These are phyloP conservation scores for Drosophila grimshawi DNA, from an alignment of 1,140 invertebrate genomes.

Conservation along the genomic window DNA sequence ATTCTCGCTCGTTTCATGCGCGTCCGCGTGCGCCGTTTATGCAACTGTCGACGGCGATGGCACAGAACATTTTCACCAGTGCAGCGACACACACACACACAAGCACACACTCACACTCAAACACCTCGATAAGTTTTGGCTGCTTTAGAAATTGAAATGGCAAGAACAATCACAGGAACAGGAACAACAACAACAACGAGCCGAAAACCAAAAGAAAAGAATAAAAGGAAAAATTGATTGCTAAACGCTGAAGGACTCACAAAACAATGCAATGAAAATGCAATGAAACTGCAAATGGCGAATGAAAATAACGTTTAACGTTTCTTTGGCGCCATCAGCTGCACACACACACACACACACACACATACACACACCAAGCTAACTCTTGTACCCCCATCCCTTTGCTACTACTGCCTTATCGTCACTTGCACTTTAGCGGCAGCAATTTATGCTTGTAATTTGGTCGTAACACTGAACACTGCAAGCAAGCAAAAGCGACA, in stretches of 20 bases:
- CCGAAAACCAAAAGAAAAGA: not conserved
- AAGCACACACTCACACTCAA: slow-evolving; percentile 11
- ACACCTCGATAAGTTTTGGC: slow-evolving; percentile 42
- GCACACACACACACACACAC: not conserved
- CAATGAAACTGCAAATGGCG: slow-evolving; percentile 53
- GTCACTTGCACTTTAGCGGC: slow-evolving; percentile 49
- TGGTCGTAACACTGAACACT: slow-evolving; percentile 6
- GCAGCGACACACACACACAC: slow-evolving; percentile 35
- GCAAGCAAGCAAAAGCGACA: not conserved
- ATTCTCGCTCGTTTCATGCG: slow-evolving; percentile 45
- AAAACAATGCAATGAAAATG: slow-evolving; percentile 59
- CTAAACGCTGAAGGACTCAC: slow-evolving; percentile 54
- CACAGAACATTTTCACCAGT: slow-evolving; percentile 47
- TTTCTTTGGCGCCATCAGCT: slow-evolving; percentile 44
- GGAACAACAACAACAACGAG: slow-evolving; percentile 11
- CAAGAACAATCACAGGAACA: slow-evolving; percentile 27
- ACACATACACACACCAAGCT: not conserved
- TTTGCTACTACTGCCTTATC: slow-evolving; percentile 4
- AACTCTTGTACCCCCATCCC: no score
- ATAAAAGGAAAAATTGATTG: slow-evolving; percentile 45
- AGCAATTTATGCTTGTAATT: slow-evolving; percentile 52
- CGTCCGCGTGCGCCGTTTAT: slow-evolving; percentile 56
- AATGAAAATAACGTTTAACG: slow-evolving; percentile 57
- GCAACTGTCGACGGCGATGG: slow-evolving; percentile 45
- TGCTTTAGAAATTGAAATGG: slow-evolving; percentile 54